phyloP scores from a whole-genome alignment of 2,113 vertebrate genomes.

The Chitala chitala region DNA sequence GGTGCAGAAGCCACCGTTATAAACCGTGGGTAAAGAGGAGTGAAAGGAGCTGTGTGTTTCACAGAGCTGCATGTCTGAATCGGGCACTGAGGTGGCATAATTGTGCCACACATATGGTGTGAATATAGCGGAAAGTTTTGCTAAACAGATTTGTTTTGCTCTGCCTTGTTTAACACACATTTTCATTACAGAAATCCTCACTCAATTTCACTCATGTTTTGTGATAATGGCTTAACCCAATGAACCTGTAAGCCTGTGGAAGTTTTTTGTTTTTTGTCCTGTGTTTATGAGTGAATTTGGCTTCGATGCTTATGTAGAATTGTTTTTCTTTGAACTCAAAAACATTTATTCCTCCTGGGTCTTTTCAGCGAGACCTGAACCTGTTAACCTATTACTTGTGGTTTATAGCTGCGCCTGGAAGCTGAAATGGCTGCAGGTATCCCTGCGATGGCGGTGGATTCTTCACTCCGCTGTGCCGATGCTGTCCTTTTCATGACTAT shows the following conservation, averaged over 20 bases:
- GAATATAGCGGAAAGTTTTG: not conserved
- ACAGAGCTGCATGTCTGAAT: not conserved
- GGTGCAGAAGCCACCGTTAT: not conserved
- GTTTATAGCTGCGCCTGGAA: too few relatives aligned
- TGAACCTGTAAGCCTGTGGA: not conserved
- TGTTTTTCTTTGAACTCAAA: not conserved
- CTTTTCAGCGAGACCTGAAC: not conserved
- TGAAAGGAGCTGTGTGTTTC: too few relatives aligned
- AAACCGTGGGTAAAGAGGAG: too few relatives aligned
- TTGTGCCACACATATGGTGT: not conserved
- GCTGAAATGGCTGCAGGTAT: not conserved
- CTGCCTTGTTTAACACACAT: slow-evolving; percentile 12
- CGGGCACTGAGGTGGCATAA: not conserved
- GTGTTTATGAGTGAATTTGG: not conserved
- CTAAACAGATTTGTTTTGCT: not conserved
- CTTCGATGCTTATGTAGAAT: not conserved
- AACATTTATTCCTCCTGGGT: not conserved
- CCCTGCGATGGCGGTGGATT: not conserved
- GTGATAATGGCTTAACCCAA: not conserved
- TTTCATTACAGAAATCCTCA: not conserved
- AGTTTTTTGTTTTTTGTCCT: not conserved
- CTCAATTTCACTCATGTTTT: not conserved
- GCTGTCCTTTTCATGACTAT: not conserved
- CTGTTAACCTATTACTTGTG: not conserved
- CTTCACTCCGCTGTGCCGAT: not conserved